phyloP scores from a whole-genome alignment of 1,140 invertebrate species.

The Tetramorium alpestre region DNA sequence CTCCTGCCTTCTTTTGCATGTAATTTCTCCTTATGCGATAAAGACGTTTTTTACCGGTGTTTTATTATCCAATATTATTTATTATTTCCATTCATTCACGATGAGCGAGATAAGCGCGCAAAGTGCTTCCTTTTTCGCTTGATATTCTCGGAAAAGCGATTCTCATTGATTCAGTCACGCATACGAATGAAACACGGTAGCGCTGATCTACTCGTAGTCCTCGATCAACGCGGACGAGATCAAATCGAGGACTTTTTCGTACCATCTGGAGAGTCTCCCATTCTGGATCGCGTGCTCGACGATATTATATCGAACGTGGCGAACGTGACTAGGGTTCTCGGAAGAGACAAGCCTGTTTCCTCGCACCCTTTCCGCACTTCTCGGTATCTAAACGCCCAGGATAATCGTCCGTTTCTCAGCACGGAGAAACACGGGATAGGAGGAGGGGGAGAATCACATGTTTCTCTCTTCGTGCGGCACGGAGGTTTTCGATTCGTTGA shows the following conservation, averaged over 20 bases:
- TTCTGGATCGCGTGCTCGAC: conserved; percentile 73
- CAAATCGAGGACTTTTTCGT: conserved; percentile 29
- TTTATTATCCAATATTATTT: not conserved
- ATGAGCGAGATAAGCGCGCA: not conserved
- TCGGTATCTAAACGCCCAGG: conserved; percentile 74
- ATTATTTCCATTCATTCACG: not conserved
- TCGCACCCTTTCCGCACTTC: conserved; percentile 65
- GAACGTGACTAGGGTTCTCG: conserved; percentile 79
- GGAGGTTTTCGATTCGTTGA: conserved; percentile 69
- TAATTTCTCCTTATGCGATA: not conserved
- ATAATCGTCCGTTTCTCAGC: conserved; percentile 77
- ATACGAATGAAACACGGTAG: not conserved
- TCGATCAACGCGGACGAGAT: conserved; percentile 32
- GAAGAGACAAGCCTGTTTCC: conserved; percentile 64
- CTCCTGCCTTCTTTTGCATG: not conserved
- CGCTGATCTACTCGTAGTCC: conserved; percentile 12
- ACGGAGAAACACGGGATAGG: not conserved
- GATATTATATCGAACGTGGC: conserved; percentile 79
- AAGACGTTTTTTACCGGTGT: not conserved
- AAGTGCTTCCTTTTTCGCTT: not conserved
- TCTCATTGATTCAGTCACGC: not conserved
- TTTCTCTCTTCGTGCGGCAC: conserved; percentile 69
- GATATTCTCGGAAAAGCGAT: not conserved
- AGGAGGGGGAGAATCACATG: not conserved
- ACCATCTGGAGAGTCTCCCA: conserved; percentile 77